phyloP scores from a whole-genome alignment of 1,140 invertebrate species.

The Diprion similis region DNA sequence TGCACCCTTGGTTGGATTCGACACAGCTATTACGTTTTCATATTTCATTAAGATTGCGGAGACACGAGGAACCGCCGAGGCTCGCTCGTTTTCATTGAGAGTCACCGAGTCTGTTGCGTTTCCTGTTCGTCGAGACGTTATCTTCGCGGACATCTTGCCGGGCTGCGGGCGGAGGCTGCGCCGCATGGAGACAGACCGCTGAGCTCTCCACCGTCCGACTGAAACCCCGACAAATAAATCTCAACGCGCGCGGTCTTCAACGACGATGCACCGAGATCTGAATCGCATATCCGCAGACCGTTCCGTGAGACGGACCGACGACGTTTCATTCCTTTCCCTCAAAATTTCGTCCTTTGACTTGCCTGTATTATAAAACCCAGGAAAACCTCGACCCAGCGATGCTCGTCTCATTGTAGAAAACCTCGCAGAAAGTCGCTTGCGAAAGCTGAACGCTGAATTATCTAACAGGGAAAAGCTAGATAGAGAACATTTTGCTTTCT shows the following conservation, averaged over 20 bases:
- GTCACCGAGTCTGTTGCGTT: conserved; percentile 51
- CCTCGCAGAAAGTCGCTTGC: too few relatives aligned
- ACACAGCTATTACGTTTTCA: neutral
- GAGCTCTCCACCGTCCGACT: conserved; percentile 37
- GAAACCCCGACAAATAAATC: conserved; percentile 54
- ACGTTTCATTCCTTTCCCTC: conserved; percentile 31
- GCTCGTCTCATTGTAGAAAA: too few relatives aligned
- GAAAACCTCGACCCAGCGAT: too few relatives aligned
- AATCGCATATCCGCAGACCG: conserved; percentile 42
- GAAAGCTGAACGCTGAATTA: too few relatives aligned
- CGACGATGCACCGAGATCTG: conserved; percentile 36
- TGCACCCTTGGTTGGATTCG: too few relatives aligned
- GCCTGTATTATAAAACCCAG: too few relatives aligned
- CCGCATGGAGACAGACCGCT: conserved; percentile 15
- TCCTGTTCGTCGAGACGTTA: conserved; percentile 51
- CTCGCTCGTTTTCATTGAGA: conserved; percentile 51
- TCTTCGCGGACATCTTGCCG: conserved; percentile 51
- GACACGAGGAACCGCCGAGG: neutral
- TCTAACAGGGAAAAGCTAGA: too few relatives aligned
- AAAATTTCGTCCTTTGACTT: neutral
- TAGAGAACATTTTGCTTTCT: too few relatives aligned
- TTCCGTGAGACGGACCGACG: conserved; percentile 13
- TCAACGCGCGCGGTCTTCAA: conserved; percentile 32
- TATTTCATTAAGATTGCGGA: neutral
- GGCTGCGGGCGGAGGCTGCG: conserved; percentile 5